Conservation (phyloP, 2,113 vertebrate genomes). For the Geococcyx californianus region DNA sequence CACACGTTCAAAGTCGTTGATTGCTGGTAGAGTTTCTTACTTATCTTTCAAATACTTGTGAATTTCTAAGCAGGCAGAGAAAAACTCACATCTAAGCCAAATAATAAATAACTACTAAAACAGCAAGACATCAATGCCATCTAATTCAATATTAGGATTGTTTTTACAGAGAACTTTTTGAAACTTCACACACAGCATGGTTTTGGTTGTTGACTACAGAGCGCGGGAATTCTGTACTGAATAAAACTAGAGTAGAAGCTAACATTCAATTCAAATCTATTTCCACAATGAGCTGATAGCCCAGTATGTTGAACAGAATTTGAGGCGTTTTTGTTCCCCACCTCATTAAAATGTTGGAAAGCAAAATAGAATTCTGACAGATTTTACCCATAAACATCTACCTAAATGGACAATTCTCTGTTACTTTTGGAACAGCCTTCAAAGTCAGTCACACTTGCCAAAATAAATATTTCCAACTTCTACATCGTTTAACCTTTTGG, state of each 20-base stretch:
- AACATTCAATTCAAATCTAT: not conserved
- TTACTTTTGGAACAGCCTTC: not conserved
- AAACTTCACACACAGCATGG: not conserved
- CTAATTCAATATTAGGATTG: not conserved
- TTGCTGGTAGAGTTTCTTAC: conserved; percentile 2
- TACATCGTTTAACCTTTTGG: not conserved
- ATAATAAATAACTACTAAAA: not conserved
- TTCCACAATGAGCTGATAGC: not conserved
- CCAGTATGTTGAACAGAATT: not conserved
- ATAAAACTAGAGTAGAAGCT: not conserved
- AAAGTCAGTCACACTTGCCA: not conserved
- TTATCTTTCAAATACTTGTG: not conserved
- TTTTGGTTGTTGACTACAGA: not conserved
- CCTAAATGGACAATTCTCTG: not conserved
- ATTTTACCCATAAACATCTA: not conserved
- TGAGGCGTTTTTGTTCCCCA: accelerated
- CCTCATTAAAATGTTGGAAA: not conserved
- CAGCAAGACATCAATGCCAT: not conserved
- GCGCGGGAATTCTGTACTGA: not conserved
- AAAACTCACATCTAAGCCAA: not conserved
- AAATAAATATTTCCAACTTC: not conserved
- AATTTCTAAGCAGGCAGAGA: not conserved
- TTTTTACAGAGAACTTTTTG: not conserved
- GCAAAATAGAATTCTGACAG: not conserved
- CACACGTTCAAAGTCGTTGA: not conserved